These are phyloP conservation scores for Heliconius eleuchia DNA, from an alignment of 1,140 invertebrate species.

Conservation along the genomic window DNA sequence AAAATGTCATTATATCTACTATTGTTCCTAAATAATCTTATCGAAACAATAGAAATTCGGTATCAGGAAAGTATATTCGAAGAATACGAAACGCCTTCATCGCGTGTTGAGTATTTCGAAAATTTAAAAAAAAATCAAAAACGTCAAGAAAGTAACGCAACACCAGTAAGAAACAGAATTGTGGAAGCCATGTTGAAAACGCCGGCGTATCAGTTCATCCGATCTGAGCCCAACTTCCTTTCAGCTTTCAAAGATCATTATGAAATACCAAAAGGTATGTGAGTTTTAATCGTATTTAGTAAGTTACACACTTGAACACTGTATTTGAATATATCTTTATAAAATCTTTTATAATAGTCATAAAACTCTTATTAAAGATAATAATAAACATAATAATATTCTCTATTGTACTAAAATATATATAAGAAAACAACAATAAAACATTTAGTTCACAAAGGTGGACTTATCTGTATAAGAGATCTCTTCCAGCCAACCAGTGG, in stretches of 20 bases:
- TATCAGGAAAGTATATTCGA: background rate
- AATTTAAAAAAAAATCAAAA: conserved; percentile 36
- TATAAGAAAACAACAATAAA: no score
- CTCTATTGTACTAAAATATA: no score
- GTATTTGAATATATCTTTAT: no score
- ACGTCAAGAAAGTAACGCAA: conserved; percentile 20
- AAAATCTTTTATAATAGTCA: no score
- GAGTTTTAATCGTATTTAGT: background rate
- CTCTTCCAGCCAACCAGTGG: no score
- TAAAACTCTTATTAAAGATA: no score
- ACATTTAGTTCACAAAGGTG: no score
- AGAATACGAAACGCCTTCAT: conserved; percentile 41
- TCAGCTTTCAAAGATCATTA: conserved; percentile 58
- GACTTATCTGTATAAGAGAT: no score
- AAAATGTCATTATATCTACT: background rate
- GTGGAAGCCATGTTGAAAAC: conserved; percentile 60
- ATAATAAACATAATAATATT: no score
- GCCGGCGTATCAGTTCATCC: conserved; percentile 43
- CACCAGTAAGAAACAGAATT: conserved; percentile 49
- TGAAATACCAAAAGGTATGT: conserved; percentile 63
- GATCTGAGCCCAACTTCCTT: conserved; percentile 50
- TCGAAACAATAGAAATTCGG: background rate
- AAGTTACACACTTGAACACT: no score
- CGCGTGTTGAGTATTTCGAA: conserved; percentile 1
- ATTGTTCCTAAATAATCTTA: background rate